Evolutionary conservation across 2,113 vertebrate genomes (phyloP).

Genomic region (Archocentrus centrarchus): DNA sequence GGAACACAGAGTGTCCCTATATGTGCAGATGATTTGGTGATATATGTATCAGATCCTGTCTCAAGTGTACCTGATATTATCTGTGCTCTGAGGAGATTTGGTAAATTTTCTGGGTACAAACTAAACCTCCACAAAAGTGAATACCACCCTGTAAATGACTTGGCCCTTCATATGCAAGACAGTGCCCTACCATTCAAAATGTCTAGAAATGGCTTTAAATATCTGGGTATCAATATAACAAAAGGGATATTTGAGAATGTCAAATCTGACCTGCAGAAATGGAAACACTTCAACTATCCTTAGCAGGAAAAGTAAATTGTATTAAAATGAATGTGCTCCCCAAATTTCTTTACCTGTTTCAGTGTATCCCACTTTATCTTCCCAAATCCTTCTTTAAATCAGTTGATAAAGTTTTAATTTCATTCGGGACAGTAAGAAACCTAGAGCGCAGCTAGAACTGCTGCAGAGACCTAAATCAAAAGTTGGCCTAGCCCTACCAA

Average conservation of each 20-base stretch:
- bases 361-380: too few relatives aligned
- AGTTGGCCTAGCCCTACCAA: too few relatives aligned
- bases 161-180: not conserved
- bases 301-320: too few relatives aligned
- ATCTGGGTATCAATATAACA: not conserved
- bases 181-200: not conserved
- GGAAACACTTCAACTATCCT: too few relatives aligned
- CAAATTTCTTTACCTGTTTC: too few relatives aligned
- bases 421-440: too few relatives aligned
- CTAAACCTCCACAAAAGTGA: not conserved
- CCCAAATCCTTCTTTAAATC: too few relatives aligned
- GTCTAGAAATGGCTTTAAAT: not conserved
- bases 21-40: constrained; percentile 3
- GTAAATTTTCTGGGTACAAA: not conserved
- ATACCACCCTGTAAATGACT: not conserved
- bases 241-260: too few relatives aligned
- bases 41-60: not conserved
- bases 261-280: not conserved
- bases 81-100: not conserved
- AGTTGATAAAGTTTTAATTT: too few relatives aligned
- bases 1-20: not conserved
- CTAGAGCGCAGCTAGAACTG: too few relatives aligned
- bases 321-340: too few relatives aligned
- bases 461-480: too few relatives aligned
- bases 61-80: not conserved